Base-by-base conservation (phyloP, 2,888 invertebrate genomes). In the Tipula helvola region DNA sequence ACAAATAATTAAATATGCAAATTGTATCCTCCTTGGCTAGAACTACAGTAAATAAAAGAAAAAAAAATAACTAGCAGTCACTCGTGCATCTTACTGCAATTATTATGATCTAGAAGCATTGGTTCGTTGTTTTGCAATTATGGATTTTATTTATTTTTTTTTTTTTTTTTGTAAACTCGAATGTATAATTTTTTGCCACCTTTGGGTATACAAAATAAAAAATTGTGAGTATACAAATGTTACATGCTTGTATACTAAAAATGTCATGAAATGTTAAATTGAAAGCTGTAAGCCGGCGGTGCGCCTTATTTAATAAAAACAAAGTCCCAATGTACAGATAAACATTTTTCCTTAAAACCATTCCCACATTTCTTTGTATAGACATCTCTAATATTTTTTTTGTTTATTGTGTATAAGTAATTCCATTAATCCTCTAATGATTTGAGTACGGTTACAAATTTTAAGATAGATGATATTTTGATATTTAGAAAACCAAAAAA, bases 361-460 rank as follows among this genome's bases (percentile, higher is more conserved):
- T 28, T 71, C 71, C 71, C 71, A 71, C 71, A 71, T 28, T 71
- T 71, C 71, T 57, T 8, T 10, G 41, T 10, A 28, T 71, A 71
- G 28, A 71, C 18, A 71, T 28, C 8, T 28, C 71, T 2, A 12
- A 44, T 44, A 1, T 44, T 57, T 57, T 16, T 16, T 52, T n/a
- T 52, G n/a, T 13, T 52, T 71, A 28, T 10, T n/a, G 28, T 28
- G 28, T 28, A 71, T 28, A 71, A 71, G 28, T 71, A 28, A 71
- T 71, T 71, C 71, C 71, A 71, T 28, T 71, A 71, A 71, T 71
- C 71, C 71, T 71, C 28, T 71, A 71, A 71, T 71, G 71, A 71
- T 71, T 71, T 71, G 71, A 71, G 71, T 71, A 71, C 71, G 71
- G 71, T 71, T 71, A 71, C 71, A 71, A 71, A 71, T 71, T 71